These are phyloP conservation scores for Menura novaehollandiae DNA, from an alignment of 2,113 vertebrate species.

Conservation along the genomic window DNA sequence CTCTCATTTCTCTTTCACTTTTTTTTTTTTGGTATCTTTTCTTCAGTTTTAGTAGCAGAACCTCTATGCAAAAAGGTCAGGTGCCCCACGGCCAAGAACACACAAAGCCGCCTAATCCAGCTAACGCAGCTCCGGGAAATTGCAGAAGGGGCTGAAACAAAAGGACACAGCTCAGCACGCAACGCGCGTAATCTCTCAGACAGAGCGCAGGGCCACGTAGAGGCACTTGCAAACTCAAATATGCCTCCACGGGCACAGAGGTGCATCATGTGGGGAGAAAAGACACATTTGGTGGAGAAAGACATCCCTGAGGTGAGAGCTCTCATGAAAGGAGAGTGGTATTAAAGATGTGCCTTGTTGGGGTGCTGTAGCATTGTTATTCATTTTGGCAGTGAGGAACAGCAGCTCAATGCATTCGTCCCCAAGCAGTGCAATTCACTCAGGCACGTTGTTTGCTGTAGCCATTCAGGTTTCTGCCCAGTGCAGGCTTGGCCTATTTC, in stretches of 20 bases:
- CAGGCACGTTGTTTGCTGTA: background rate
- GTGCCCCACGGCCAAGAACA: background rate
- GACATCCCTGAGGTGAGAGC: background rate
- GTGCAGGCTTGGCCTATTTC: constrained; percentile 46
- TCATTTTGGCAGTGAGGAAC: background rate
- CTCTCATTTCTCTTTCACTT: background rate
- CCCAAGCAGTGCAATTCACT: background rate
- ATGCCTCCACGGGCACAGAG: accelerated
- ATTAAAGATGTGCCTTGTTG: background rate
- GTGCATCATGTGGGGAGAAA: background rate
- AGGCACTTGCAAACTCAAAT: background rate
- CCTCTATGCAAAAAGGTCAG: background rate
- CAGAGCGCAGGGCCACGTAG: background rate
- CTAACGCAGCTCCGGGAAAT: background rate
- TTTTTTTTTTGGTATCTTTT: background rate
- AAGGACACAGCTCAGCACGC: constrained; percentile 13
- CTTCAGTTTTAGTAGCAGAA: background rate
- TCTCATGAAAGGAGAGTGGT: background rate
- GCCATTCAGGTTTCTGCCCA: constrained; percentile 37
- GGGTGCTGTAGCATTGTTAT: background rate
- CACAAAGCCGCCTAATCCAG: constrained; percentile 14
- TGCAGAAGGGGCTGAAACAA: background rate
- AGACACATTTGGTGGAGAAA: background rate
- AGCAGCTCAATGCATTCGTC: background rate
- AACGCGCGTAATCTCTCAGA: background rate